Percentiles rank a stretch among this genome's conserved stretches.
phyloP scores from a whole-genome alignment of 2,113 vertebrate genomes.

The Pelecanus crispus region DNA sequence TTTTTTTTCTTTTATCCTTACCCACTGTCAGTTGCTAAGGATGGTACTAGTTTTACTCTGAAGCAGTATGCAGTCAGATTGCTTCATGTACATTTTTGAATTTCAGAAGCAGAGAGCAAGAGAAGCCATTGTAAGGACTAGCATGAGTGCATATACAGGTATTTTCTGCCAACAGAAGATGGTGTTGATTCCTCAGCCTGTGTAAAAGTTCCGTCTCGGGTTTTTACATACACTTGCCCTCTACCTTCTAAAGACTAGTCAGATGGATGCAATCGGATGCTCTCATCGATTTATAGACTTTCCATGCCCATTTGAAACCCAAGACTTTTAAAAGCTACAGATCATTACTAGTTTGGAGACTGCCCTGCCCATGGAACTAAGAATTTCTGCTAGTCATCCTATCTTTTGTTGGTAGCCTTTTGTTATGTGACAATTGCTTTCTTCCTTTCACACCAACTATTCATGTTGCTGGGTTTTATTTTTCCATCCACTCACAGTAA shows the following conservation, averaged over 20 bases:
- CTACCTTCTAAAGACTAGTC: background rate
- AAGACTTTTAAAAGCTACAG: background rate
- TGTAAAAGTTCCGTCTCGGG: background rate
- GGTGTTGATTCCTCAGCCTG: background rate
- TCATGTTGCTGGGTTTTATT: conserved; percentile 21
- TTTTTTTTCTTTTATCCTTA: background rate
- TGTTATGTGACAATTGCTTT: conserved; percentile 6
- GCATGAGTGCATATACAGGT: background rate
- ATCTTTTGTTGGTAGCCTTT: conserved; percentile 25
- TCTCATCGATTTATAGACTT: background rate
- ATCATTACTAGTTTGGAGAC: background rate
- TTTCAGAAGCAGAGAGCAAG: background rate
- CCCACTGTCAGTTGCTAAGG: background rate
- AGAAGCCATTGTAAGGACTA: background rate
- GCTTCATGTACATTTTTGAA: background rate
- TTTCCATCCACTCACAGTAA: background rate
- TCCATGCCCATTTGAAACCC: background rate
- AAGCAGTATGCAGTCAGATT: background rate
- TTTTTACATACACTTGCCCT: background rate
- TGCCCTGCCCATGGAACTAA: background rate
- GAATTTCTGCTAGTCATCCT: background rate
- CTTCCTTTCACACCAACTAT: background rate
- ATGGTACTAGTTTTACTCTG: background rate
- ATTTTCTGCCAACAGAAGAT: background rate
- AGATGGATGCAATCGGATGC: background rate